phyloP scores from a whole-genome alignment of 2,888 invertebrate species.

The Nysson spinosus region DNA sequence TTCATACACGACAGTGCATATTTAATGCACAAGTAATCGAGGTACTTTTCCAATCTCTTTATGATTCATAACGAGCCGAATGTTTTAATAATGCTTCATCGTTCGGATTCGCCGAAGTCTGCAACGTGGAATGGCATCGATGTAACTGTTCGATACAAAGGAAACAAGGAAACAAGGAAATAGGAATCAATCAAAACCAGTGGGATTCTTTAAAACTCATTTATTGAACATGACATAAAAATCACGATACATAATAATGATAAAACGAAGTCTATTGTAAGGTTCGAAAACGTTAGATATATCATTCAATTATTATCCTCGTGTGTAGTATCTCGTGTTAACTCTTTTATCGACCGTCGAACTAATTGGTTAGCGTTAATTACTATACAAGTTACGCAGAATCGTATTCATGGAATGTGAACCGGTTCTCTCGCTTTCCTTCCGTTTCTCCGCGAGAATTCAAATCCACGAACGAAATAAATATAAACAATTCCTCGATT shows the following conservation, averaged over 20 bases:
- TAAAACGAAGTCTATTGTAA: slow-evolving; percentile 68
- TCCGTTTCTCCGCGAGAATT: too few relatives aligned
- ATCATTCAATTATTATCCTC: slow-evolving; percentile 59
- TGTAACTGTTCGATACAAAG: not conserved
- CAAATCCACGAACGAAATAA: too few relatives aligned
- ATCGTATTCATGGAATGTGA: slow-evolving; percentile 71
- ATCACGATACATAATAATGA: slow-evolving; percentile 71
- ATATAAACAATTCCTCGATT: too few relatives aligned
- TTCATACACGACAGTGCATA: too few relatives aligned
- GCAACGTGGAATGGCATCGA: too few relatives aligned
- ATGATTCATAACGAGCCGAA: too few relatives aligned
- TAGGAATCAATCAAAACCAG: not conserved
- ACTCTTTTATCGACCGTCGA: slow-evolving; percentile 67
- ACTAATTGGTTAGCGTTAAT: slow-evolving; percentile 68
- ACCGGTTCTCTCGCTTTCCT: slow-evolving; percentile 53
- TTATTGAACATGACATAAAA: slow-evolving; percentile 76
- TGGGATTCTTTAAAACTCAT: slow-evolving; percentile 64
- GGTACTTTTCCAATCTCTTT: too few relatives aligned
- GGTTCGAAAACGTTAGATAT: slow-evolving; percentile 67
- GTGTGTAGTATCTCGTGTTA: slow-evolving; percentile 55
- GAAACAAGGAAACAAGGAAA: not conserved
- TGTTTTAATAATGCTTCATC: too few relatives aligned
- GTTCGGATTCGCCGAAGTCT: too few relatives aligned
- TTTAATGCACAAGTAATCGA: too few relatives aligned
- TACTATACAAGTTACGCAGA: slow-evolving; percentile 53